Base-by-base conservation (phyloP, 2,888 invertebrate genomes). In the Unio pictorum region DNA sequence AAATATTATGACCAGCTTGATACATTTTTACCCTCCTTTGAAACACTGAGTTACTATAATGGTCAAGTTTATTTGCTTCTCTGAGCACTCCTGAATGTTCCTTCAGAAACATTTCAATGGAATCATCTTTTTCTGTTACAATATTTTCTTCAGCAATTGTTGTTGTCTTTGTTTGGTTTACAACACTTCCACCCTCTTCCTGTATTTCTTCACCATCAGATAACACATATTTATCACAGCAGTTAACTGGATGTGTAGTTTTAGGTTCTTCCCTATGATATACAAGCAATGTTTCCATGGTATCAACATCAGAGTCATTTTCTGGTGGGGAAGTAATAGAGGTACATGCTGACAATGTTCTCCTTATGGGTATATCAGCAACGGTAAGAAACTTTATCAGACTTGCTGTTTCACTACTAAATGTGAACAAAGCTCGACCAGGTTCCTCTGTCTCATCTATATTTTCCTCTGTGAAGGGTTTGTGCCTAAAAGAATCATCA, bases 361-460 rank as follows among this genome's bases (percentile, higher is more conserved):
- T 45, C 45, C 45, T 45, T 3, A 45, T 45, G 45, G 67, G 71
- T 26, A 73, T 67, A 59, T 76, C 72, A 30, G 82, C 81, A 4
- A 84, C 81, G 18, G 83, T 83, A 30, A 84, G 69, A 66, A 83
- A 84, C 67, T 84, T 84, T 55, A 84, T 83, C 7, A 84, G 75
- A 76, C 83, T 82, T 15, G 84, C 83, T 30, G 82, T 84, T 59
- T 84, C 83, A 74, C 83, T 84, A 64, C 78, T 81, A 72, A 84
- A 84, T 26, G 82, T 84, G 60, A 84, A 84, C 61, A 84, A 58
- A 61, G 79, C 75, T 30, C 66, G 65, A 11, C 83, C 84, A 23
- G 74, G 66, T 15, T 67, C 68, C 3, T 55, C 64, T 5, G 64
- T 71, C 30, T 72, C 75, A 28, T 75, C 71, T 6, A 74, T 66